Evolutionary conservation across 2,797 vertebrate genomes (phyloP).

Genomic region (Spizella passerina): DNA sequence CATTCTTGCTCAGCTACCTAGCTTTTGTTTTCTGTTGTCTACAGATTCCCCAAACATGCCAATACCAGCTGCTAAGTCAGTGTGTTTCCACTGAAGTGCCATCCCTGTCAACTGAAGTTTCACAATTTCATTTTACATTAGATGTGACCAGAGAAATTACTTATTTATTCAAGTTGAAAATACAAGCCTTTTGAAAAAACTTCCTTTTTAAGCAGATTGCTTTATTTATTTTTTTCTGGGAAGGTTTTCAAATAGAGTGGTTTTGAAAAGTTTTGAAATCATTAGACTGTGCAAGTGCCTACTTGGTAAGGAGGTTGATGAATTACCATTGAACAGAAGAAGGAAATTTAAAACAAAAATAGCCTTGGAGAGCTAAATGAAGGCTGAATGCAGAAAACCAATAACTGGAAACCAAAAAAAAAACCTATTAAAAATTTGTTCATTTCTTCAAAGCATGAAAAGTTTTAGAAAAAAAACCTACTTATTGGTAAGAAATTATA

Average conservation of each 20-base stretch:
- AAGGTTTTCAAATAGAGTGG: constrained; percentile 4
- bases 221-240: background rate
- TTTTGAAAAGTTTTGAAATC: constrained; percentile 42
- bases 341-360: constrained; percentile 2
- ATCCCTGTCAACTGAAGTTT: background rate
- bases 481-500: background rate
- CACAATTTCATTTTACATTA: background rate
- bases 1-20: background rate
- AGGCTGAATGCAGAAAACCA: background rate
- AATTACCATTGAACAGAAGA: background rate
- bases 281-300: constrained; percentile 30
- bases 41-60: background rate
- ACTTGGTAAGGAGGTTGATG: background rate
- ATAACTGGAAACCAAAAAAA: background rate
- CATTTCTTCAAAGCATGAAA: background rate
- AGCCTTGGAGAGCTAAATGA: background rate
- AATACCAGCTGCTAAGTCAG: constrained; percentile 2
- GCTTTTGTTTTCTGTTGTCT: background rate
- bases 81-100: background rate
- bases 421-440: background rate
- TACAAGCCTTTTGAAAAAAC: background rate
- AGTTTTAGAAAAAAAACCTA: background rate
- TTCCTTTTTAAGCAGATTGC: background rate
- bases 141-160: background rate
- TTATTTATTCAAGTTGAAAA: constrained; percentile 12